Percentiles rank a stretch among this genome's conserved stretches.
phyloP scores from a whole-genome alignment of 2,113 vertebrate genomes.

The Budorcas taxicolor region DNA sequence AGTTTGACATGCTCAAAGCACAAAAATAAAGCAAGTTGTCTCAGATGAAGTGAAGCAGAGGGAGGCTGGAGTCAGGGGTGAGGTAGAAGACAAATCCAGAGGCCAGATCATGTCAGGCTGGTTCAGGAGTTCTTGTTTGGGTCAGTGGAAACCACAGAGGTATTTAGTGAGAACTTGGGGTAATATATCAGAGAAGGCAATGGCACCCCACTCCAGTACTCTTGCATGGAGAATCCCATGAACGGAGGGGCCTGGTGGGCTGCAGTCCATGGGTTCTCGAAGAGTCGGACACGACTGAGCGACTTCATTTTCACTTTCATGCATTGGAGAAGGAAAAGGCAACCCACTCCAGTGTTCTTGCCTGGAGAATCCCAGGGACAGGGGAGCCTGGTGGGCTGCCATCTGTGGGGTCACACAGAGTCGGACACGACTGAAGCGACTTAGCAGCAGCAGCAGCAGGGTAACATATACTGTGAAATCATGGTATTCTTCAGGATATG shows the following conservation, averaged over 20 bases:
- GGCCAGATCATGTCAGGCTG: neutral
- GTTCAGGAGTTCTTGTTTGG: neutral
- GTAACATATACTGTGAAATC: neutral
- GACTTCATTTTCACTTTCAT: too few species aligned
- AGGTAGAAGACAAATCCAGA: neutral
- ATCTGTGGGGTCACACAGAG: too few species aligned
- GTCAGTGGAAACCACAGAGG: neutral
- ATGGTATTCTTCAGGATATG: neutral
- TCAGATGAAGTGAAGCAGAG: neutral
- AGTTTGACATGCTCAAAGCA: neutral
- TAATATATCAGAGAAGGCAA: neutral
- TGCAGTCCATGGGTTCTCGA: rapidly evolving
- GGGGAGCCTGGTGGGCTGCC: too few species aligned
- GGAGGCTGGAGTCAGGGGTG: too few species aligned
- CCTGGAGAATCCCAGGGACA: too few species aligned
- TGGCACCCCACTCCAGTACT: too few species aligned
- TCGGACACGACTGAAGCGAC: rapidly evolving
- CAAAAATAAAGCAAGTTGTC: neutral
- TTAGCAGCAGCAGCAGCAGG: too few species aligned
- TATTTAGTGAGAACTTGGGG: neutral
- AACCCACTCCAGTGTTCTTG: too few species aligned
- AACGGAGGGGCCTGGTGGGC: rapidly evolving
- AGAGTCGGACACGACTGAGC: rapidly evolving
- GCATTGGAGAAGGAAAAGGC: too few species aligned
- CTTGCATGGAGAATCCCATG: too few species aligned